A percentile compares a stretch with the other conserved stretches of the same genome.
Evolutionary conservation across 1,140 invertebrate genomes (phyloP).

Genomic region (Trichogramma pretiosum): DNA sequence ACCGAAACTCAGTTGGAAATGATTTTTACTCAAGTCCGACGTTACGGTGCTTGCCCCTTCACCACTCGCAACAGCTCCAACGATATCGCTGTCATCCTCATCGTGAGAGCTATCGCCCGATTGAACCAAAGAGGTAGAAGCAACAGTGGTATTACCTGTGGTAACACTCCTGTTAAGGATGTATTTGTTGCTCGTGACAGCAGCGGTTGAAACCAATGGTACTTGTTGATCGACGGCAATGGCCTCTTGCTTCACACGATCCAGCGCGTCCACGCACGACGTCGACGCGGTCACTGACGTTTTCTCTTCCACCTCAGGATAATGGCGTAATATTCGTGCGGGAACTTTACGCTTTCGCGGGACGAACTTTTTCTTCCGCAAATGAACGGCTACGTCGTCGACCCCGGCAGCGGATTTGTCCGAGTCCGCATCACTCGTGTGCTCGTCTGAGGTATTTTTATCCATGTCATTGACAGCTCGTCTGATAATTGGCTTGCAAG

Average conservation of each 20-base stretch:
- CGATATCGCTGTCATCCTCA: slow-evolving; percentile 40
- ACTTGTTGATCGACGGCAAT: slow-evolving; percentile 35
- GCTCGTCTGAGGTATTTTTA: slow-evolving; percentile 11
- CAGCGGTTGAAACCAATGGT: slow-evolving; percentile 25
- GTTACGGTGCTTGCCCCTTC: slow-evolving; percentile 42
- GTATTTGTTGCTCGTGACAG: neutral
- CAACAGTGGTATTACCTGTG: slow-evolving; percentile 27
- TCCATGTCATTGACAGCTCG: too few species aligned
- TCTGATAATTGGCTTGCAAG: too few species aligned
- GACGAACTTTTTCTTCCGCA: slow-evolving; percentile 41
- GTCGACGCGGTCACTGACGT: neutral
- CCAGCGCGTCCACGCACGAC: slow-evolving; percentile 28
- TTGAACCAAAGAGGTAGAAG: slow-evolving; percentile 28
- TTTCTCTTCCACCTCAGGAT: too few species aligned
- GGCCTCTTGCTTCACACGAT: slow-evolving; percentile 36
- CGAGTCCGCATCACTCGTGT: slow-evolving; percentile 39
- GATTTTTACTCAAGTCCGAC: slow-evolving; percentile 45
- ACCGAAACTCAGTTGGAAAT: too few species aligned
- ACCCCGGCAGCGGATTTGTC: slow-evolving; percentile 47
- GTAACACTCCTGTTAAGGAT: slow-evolving; percentile 25
- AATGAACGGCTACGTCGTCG: slow-evolving; percentile 6
- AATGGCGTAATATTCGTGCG: neutral
- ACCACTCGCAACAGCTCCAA: slow-evolving; percentile 29
- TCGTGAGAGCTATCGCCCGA: slow-evolving; percentile 41
- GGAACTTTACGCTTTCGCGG: slow-evolving; percentile 28